Evolutionary conservation across 2,113 vertebrate species (phyloP).

Genomic region (Alosa alosa): DNA sequence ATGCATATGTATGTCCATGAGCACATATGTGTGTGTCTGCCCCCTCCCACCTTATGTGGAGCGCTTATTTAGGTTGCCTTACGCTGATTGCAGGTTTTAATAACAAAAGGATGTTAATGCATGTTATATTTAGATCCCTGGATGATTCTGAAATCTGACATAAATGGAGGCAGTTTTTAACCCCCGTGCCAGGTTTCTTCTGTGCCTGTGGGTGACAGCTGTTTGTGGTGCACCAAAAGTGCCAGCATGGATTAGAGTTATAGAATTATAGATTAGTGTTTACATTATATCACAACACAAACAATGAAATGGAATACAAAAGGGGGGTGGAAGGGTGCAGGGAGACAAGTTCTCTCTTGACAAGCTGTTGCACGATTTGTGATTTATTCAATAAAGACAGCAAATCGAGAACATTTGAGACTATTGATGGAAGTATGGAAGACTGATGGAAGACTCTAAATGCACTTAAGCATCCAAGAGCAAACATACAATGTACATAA

Average conservation of each 20-base stretch:
- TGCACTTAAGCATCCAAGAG: neutral
- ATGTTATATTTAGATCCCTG: neutral
- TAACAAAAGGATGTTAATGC: constrained; percentile 17
- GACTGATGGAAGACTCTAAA: neutral
- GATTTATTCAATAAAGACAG: neutral
- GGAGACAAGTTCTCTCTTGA: neutral
- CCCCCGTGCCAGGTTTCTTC: neutral
- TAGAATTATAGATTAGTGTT: constrained; percentile 12
- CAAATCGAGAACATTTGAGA: neutral
- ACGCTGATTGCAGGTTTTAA: constrained; percentile 32
- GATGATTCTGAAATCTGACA: constrained; percentile 1
- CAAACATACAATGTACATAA: neutral
- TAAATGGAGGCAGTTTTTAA: neutral
- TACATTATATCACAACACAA: constrained; percentile 13
- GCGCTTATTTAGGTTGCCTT: constrained; percentile 31
- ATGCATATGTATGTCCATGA: neutral
- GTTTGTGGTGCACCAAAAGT: neutral
- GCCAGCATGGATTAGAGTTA: neutral
- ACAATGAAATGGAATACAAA: constrained; percentile 17
- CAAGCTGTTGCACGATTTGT: neutral
- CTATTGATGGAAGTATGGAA: neutral
- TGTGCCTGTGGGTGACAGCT: neutral
- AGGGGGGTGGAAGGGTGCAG: neutral
- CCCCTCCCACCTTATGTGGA: constrained; percentile 12
- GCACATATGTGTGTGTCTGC: constrained; percentile 11